Base-by-base conservation (phyloP, 2,113 vertebrate genomes). In the Bufo gargarizans region DNA sequence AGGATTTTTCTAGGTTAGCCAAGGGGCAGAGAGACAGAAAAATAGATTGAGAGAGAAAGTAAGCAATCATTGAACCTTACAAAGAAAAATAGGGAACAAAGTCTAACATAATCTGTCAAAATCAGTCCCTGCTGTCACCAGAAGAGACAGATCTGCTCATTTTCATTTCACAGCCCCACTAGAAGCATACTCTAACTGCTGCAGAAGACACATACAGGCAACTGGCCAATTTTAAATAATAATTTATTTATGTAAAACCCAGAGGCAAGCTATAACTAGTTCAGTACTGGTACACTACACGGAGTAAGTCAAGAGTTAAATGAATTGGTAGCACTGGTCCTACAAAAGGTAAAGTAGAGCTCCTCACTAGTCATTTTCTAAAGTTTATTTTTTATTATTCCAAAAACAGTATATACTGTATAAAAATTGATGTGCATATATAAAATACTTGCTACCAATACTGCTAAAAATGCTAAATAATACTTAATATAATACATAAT, bases 21-120 rank as follows among this genome's bases (percentile, higher is more conserved):
- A 22, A 55, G 16, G 20, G 50, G 77, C 77, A 55, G 11, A 22
- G 50, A 56, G 20, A n/a, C 20, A 50, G 47, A 80, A 14, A 33
- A 80, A 33, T 50, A 56, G 77, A 55, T 59, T 56, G 49, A 80
- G 77, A 59, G 53, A 33, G 55, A 56, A 55, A 58, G 53, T 56
- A 59, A 80, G 77, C n/a, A 43, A 56, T 80, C 50, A 55, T 56
- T 56, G 53, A 56, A 55, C 77, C 77, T 82, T 82, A 61, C 58
- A 47, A 78, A 56, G 56, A 45, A 43, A 59, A 47, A 65, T n/a
- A 49, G 50, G 81, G 81, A 49, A 82, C 58, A 47, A 47, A 13
- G 22, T 50, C 79, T 45, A 82, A 61, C 5, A 19, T 82, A 82
- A 82, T 45, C 79, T 63, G 22, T 82, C 58, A 45, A 63, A 47